phyloP scores from a whole-genome alignment of 2,888 invertebrate species.

The Cosmia pyralina region DNA sequence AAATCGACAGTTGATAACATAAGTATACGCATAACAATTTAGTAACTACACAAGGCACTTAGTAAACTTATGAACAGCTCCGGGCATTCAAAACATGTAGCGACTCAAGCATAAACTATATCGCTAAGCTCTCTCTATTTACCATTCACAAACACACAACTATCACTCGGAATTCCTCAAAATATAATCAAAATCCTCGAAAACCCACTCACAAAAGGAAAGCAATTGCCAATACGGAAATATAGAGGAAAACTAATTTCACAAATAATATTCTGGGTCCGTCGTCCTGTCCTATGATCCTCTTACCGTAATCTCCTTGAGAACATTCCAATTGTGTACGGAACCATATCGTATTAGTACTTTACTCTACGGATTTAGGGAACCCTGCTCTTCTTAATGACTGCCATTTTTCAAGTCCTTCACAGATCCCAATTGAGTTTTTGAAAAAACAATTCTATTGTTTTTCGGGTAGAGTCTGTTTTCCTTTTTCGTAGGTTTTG shows the following conservation, averaged over 20 bases:
- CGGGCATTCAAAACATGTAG: conserved; percentile 7
- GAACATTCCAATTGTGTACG: conserved; percentile 61
- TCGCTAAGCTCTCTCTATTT: conserved; percentile 8
- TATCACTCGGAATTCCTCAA: conserved; percentile 17
- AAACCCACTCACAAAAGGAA: conserved; percentile 44
- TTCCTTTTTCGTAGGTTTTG: conserved; percentile 42
- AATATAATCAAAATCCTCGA: conserved; percentile 35
- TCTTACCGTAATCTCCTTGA: conserved; percentile 71
- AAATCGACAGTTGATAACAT: neutral
- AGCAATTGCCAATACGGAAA: conserved; percentile 54
- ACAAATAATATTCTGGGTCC: conserved; percentile 62
- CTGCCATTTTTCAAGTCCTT: conserved; percentile 54
- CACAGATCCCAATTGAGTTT: conserved; percentile 43
- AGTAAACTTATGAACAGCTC: conserved; percentile 23
- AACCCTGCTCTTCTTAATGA: conserved; percentile 56
- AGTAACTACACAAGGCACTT: conserved; percentile 10
- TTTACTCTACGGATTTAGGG: conserved; percentile 50
- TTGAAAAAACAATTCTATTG: conserved; percentile 45
- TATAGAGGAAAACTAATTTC: conserved; percentile 63
- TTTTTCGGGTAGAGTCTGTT: conserved; percentile 38
- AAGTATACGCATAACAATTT: conserved; percentile 10
- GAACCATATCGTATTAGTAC: conserved; percentile 55
- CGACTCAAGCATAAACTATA: conserved; percentile 4
- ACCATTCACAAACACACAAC: conserved; percentile 27
- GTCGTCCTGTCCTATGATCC: conserved; percentile 62